Percentiles rank a stretch among this genome's conserved stretches.
phyloP scores from a whole-genome alignment of 2,888 invertebrate genomes.

The Lamellibrachia satsuma region DNA sequence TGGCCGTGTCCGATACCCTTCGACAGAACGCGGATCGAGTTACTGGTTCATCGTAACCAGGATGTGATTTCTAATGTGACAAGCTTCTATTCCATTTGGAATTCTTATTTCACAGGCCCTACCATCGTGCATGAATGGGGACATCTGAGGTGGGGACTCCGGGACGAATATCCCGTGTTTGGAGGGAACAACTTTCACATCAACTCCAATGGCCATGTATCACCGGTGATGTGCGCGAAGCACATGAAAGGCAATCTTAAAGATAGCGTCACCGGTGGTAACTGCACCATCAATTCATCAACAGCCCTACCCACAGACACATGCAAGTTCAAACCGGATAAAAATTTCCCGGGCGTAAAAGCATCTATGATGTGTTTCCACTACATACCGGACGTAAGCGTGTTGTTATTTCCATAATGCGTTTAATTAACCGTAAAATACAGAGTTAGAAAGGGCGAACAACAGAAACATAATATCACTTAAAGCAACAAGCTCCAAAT shows the following conservation, averaged over 20 bases:
- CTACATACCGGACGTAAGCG: neutral
- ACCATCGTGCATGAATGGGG: neutral
- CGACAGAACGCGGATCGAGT: too few relatives aligned
- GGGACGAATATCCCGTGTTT: constrained; percentile 70
- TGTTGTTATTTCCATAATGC: too few relatives aligned
- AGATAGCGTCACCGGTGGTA: neutral
- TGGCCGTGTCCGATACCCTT: too few relatives aligned
- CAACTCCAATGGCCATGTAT: neutral
- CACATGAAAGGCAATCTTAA: neutral
- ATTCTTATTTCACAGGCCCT: neutral
- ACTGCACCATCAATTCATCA: neutral
- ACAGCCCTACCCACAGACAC: neutral
- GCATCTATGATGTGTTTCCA: neutral
- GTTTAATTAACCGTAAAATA: too few relatives aligned
- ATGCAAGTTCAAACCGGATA: neutral
- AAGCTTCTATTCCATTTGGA: too few relatives aligned
- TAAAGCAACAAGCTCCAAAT: too few relatives aligned
- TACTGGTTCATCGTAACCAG: too few relatives aligned
- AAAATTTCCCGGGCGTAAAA: neutral
- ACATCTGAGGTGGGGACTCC: constrained; percentile 72
- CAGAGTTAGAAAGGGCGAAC: too few relatives aligned
- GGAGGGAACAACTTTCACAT: neutral
- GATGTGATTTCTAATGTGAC: too few relatives aligned
- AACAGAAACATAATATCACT: too few relatives aligned
- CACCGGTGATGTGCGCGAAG: neutral